These are phyloP conservation scores for Ophthalmolycus amberensis DNA, from an alignment of 2,113 vertebrate species.

Conservation along the genomic window DNA sequence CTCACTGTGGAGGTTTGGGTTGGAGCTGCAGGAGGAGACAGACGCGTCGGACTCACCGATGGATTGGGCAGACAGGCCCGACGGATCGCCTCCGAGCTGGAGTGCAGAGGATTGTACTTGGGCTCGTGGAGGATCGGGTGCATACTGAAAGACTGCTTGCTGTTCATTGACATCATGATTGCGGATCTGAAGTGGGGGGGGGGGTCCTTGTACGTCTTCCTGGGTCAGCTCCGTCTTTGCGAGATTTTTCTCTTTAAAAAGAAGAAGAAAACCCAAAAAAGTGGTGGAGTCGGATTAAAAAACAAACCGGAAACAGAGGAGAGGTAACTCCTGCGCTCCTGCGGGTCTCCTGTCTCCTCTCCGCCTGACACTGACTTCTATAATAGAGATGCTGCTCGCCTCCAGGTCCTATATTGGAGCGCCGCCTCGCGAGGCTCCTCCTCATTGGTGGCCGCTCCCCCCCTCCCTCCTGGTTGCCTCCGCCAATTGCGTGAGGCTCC, in stretches of 20 bases:
- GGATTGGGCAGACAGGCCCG: constrained; percentile 90
- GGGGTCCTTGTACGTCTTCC: constrained; percentile 65
- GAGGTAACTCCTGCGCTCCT: constrained; percentile 57
- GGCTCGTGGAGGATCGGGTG: constrained; percentile 93
- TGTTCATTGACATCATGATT: constrained; percentile 97
- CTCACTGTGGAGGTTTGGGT: neutral
- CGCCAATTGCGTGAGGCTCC: constrained; percentile 51
- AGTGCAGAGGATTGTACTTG: constrained; percentile 91
- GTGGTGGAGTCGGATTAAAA: neutral
- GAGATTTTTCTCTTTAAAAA: constrained; percentile 36
- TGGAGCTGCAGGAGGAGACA: neutral
- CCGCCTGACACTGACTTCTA: constrained; percentile 59
- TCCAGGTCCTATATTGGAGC: constrained; percentile 79
- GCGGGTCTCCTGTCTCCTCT: constrained; percentile 45
- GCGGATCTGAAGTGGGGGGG: constrained; percentile 59
- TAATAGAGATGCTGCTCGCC: constrained; percentile 74
- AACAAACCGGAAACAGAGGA: constrained; percentile 20
- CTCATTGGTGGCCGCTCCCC: constrained; percentile 58
- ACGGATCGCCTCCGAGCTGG: constrained; percentile 91
- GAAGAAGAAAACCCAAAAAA: neutral
- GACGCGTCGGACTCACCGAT: constrained; percentile 83
- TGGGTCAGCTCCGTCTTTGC: constrained; percentile 67
- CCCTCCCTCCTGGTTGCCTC: constrained; percentile 19
- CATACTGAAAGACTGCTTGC: constrained; percentile 94
- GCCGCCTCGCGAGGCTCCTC: constrained; percentile 45